A percentile compares a stretch with the other conserved stretches of the same genome.
phyloP scores from a whole-genome alignment of 1,140 invertebrate genomes.

The Lordiphosa clarofinis region DNA sequence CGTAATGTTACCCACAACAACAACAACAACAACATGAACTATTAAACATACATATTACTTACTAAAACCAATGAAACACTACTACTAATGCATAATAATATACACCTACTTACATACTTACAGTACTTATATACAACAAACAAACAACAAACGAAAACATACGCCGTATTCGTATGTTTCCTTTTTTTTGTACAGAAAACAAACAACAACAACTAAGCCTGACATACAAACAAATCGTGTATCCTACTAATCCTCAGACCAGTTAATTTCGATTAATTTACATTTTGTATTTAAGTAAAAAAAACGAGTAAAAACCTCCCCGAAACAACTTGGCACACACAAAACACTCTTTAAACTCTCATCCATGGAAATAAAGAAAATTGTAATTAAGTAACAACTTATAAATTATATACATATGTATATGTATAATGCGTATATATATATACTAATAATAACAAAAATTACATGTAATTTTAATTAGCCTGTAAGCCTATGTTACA shows the following conservation, averaged over 20 bases:
- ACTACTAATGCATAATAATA: slow-evolving; percentile 44
- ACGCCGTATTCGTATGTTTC: slow-evolving; percentile 71
- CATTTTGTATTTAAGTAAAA: slow-evolving; percentile 29
- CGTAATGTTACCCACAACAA: slow-evolving; percentile 66
- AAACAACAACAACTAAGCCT: slow-evolving; percentile 57
- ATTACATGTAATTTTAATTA: slow-evolving; percentile 69
- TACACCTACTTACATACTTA: slow-evolving; percentile 51
- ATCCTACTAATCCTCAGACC: slow-evolving; percentile 46
- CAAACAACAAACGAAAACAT: slow-evolving; percentile 49
- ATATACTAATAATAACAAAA: slow-evolving; percentile 56
- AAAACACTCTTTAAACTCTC: slow-evolving; percentile 62
- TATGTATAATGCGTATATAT: slow-evolving; percentile 14
- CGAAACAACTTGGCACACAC: slow-evolving; percentile 60
- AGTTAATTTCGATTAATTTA: slow-evolving; percentile 40
- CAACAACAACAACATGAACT: slow-evolving; percentile 36
- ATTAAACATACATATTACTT: slow-evolving; percentile 31
- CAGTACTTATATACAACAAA: slow-evolving; percentile 57
- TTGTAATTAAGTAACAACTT: slow-evolving; percentile 37
- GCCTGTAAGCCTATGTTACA: slow-evolving; percentile 50
- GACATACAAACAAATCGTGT: slow-evolving; percentile 60
- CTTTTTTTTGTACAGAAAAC: slow-evolving; percentile 59
- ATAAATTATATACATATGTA: slow-evolving; percentile 48
- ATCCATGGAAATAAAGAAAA: slow-evolving; percentile 33
- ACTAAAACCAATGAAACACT: slow-evolving; percentile 28
- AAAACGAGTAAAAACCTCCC: slow-evolving; percentile 19